Evolutionary conservation across 2,113 vertebrate genomes (phyloP), one percentile per base, ranked within the genome.

Genomic region (Turdus rufiventris): DNA sequence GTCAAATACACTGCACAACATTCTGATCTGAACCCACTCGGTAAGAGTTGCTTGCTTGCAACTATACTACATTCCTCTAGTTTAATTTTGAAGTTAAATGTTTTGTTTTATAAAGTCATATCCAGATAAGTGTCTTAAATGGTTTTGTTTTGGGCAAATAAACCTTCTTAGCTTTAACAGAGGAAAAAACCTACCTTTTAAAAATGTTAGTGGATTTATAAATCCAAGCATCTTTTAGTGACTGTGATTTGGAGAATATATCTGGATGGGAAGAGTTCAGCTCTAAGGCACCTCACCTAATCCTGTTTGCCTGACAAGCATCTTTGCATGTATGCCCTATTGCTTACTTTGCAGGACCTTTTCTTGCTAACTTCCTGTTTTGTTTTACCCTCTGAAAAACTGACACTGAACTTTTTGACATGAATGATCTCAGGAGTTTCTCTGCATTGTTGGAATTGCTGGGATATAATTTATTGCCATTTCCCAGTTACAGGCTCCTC

Each of bases 21-120:
- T 67, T 80, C n/a, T 84, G n/a, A 68, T 67, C 60, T 91, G 91
- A 81, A 95, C 45, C 43, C n/a, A 12, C 43, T 93, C 95, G 82
- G 87, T 78, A 90, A 58, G 67, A 63, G 14, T 7, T 60, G 5
- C 51, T 91, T 91, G 12, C 47, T 71, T 90, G 72, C 54, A 93
- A 50, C 25, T 58, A 5, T 57, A 16, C n/a, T 80, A 23, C 61
- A 60, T 67, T 51, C 4, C 24, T 91, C 33, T 57, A 80, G 63
- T 74, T 94, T 83, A 6, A 31, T 43, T 75, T 88, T 58, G 13
- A 89, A 81, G 31, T 53, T 67, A 53, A 86, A 91, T 11, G 7
- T 43, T 88, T 88, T 63, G 34, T 54, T 92, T 92, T 61, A 42
- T 68, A 58, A 76, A 75, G 13, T 38, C 38, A 11, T 38, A 38